These are phyloP conservation scores for Lanistes nyassanus DNA, from an alignment of 1,140 invertebrate species.

Conservation along the genomic window DNA sequence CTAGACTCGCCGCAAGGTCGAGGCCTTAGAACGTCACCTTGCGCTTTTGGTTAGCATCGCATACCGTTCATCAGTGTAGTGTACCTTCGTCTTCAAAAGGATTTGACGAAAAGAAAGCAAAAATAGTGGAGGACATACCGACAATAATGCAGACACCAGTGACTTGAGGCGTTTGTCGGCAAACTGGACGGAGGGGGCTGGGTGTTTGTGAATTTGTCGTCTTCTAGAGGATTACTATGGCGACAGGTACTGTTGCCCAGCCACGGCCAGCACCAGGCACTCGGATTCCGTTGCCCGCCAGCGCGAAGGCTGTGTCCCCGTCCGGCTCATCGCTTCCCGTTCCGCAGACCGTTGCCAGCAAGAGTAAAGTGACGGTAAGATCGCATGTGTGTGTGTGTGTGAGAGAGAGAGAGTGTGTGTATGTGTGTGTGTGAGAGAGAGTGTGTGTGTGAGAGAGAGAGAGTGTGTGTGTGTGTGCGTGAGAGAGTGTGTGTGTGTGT, in stretches of 20 bases:
- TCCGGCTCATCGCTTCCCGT: not conserved
- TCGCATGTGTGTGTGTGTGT: constrained; percentile 5
- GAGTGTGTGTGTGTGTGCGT: constrained; percentile 13
- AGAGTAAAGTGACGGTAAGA: constrained; percentile 24
- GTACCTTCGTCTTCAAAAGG: too few species aligned
- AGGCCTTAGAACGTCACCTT: too few species aligned
- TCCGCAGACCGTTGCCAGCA: constrained; percentile 3
- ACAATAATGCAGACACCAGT: too few species aligned
- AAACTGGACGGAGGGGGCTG: not conserved
- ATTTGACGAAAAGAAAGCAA: too few species aligned
- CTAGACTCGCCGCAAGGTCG: too few species aligned
- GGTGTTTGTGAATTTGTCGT: not conserved
- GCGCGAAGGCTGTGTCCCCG: not conserved
- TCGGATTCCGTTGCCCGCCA: constrained; percentile 21
- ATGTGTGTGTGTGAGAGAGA: not conserved
- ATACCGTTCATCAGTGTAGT: too few species aligned
- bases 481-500: constrained; percentile 1
- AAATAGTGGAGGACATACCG: too few species aligned
- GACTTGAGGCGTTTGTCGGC: too few species aligned
- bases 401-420: not conserved
- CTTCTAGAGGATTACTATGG: constrained; percentile 18
- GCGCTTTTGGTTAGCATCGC: too few species aligned
- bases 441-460: constrained; percentile 4
- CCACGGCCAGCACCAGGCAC: constrained; percentile 20
- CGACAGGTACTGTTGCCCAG: constrained; percentile 25